Conservation (phyloP, 2,797 vertebrate species). For the Typhlichthys subterraneus region DNA sequence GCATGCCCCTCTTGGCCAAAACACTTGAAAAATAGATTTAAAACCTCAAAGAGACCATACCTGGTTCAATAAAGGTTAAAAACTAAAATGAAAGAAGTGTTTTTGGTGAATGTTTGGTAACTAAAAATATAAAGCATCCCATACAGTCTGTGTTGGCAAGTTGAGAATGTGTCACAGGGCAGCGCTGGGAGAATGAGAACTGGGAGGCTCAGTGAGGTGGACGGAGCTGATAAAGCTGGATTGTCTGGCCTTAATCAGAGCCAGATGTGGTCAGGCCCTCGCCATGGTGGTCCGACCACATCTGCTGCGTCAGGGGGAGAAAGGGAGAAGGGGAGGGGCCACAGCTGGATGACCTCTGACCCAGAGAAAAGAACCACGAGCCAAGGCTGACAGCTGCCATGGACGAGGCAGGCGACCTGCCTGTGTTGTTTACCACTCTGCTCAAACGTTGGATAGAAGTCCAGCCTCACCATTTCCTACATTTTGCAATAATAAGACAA, state of each 20-base stretch:
- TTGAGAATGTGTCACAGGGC: conserved; percentile 75
- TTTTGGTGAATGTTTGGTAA: conserved; percentile 13
- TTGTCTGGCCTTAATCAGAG: conserved; percentile 81
- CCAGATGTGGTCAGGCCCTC: conserved; percentile 81
- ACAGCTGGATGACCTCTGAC: conserved; percentile 82
- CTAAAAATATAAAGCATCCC: conserved; percentile 61
- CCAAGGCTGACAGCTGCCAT: conserved; percentile 78
- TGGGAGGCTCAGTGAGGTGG: conserved; percentile 67
- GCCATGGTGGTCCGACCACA: conserved; percentile 79
- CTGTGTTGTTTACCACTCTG: conserved; percentile 54
- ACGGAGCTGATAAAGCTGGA: conserved; percentile 80
- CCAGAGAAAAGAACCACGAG: conserved; percentile 75
- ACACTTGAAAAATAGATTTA: too few species aligned
- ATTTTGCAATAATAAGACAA: too few species aligned
- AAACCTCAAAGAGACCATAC: too few species aligned
- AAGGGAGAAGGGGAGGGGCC: conserved; percentile 51
- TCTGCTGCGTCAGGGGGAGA: conserved; percentile 72
- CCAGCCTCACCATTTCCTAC: neutral
- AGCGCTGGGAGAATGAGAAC: conserved; percentile 67
- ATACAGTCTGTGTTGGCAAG: conserved; percentile 61
- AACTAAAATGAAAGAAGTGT: neutral
- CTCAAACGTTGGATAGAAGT: conserved; percentile 9
- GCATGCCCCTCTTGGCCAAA: too few species aligned
- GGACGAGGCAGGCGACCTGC: conserved; percentile 65
- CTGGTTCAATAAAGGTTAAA: neutral